Percentiles rank a stretch among this genome's conserved stretches.
phyloP scores from a whole-genome alignment of 2,113 vertebrate species.

The Bolborhynchus lineola region DNA sequence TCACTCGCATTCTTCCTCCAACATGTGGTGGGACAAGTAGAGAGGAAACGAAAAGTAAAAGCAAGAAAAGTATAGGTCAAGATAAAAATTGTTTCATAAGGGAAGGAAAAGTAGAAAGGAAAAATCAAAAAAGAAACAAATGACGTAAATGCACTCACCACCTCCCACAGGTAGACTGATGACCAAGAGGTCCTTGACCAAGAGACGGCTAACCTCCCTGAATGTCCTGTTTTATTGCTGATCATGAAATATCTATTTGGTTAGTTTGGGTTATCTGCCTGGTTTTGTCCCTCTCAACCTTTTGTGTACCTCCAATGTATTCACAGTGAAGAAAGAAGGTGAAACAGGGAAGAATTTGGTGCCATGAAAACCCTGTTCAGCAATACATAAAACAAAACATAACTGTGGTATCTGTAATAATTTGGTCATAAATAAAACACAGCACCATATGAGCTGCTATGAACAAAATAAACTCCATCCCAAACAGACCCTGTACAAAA shows the following conservation, averaged over 20 bases:
- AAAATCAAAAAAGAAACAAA: background rate
- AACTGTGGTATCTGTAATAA: background rate
- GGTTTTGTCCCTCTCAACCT: background rate
- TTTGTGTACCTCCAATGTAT: fast-evolving
- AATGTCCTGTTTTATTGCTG: background rate
- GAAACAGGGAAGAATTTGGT: background rate
- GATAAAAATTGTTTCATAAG: background rate
- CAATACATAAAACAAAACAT: background rate
- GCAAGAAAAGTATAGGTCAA: background rate
- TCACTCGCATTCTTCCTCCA: fast-evolving
- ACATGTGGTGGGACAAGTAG: background rate
- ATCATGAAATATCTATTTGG: background rate
- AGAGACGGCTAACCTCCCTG: background rate
- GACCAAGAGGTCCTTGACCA: fast-evolving
- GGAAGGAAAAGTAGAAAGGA: background rate
- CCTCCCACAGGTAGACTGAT: background rate
- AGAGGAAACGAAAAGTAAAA: background rate
- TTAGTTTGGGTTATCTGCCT: background rate
- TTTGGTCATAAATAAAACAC: background rate
- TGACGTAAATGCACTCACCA: background rate
- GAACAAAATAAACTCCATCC: background rate
- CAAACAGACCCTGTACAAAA: background rate
- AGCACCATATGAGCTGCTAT: background rate
- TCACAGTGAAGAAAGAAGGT: background rate
- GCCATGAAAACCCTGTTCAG: background rate